A percentile compares a stretch with the other conserved stretches of the same genome.
Evolutionary conservation across 2,113 vertebrate genomes (phyloP).

Genomic region (Lichenostomus cassidix): DNA sequence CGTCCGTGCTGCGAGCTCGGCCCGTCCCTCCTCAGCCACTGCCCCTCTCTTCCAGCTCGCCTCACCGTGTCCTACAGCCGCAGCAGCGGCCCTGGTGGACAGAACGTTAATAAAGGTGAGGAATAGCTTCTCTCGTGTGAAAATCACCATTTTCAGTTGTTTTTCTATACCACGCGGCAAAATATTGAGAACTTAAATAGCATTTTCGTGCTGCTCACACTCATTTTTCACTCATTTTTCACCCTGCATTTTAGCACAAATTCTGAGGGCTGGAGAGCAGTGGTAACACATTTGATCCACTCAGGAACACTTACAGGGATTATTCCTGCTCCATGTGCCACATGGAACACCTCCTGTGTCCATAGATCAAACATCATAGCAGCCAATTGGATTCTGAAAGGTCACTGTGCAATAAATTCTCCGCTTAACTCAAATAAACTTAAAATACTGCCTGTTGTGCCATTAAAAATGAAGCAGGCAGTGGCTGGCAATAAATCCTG

Average conservation of each 20-base stretch:
- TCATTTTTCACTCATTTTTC: neutral
- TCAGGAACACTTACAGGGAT: neutral
- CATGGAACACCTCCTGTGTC: neutral
- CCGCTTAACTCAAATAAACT: neutral
- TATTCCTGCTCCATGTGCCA: neutral
- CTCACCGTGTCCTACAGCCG: constrained; percentile 86
- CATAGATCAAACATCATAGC: neutral
- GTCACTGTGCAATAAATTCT: neutral
- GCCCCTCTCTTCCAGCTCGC: constrained; percentile 75
- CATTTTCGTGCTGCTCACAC: rapidly evolving
- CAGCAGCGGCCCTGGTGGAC: constrained; percentile 93
- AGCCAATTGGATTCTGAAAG: neutral
- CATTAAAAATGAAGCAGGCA: neutral
- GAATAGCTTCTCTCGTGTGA: neutral
- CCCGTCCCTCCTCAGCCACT: neutral
- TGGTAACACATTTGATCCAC: neutral
- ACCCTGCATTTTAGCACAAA: neutral
- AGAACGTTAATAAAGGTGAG: constrained; percentile 94
- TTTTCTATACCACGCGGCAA: neutral
- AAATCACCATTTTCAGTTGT: rapidly evolving
- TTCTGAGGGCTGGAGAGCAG: neutral
- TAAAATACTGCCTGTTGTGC: neutral
- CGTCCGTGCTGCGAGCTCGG: neutral
- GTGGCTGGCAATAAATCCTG: neutral
- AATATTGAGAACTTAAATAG: neutral